Evolutionary conservation across 2,888 invertebrate species (phyloP).

Genomic region (Pocota personata): DNA sequence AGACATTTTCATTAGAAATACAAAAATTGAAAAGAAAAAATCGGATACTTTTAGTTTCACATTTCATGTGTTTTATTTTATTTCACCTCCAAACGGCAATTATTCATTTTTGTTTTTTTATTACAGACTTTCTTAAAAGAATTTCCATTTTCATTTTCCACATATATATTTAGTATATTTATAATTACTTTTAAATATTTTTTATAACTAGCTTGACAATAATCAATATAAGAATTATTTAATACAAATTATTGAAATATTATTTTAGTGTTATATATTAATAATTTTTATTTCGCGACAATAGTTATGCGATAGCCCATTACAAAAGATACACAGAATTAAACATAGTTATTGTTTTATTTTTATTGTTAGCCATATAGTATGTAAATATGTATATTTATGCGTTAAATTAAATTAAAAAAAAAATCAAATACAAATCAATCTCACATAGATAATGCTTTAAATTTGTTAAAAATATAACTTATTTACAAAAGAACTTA

Average conservation of each 20-base stretch:
- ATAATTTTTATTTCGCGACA: conserved; percentile 45
- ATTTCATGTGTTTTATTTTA: conserved; percentile 65
- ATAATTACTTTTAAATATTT: conserved; percentile 36
- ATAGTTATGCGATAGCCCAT: conserved; percentile 59
- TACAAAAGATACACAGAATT: conserved; percentile 66
- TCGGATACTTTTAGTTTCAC: conserved; percentile 36
- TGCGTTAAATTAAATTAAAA: conserved; percentile 24
- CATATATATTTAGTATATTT: conserved; percentile 58
- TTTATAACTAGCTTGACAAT: conserved; percentile 66
- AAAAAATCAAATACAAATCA: conserved; percentile 2
- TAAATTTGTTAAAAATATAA: conserved; percentile 17
- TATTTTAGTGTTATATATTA: conserved; percentile 14
- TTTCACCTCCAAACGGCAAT: conserved; percentile 56
- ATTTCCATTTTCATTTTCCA: conserved; percentile 49
- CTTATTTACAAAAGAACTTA: conserved; percentile 56
- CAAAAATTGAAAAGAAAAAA: too few relatives aligned
- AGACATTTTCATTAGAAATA: too few relatives aligned
- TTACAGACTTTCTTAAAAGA: conserved; percentile 58
- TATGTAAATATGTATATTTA: conserved; percentile 43
- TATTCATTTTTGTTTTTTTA: conserved; percentile 27
- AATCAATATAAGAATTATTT: conserved; percentile 55
- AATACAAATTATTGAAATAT: conserved; percentile 51
- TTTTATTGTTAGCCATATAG: conserved; percentile 51
- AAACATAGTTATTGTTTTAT: conserved; percentile 63
- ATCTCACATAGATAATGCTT: conserved; percentile 7